Conservation (phyloP, 2,888 invertebrate species). For the Cryptocephalus primarius region DNA sequence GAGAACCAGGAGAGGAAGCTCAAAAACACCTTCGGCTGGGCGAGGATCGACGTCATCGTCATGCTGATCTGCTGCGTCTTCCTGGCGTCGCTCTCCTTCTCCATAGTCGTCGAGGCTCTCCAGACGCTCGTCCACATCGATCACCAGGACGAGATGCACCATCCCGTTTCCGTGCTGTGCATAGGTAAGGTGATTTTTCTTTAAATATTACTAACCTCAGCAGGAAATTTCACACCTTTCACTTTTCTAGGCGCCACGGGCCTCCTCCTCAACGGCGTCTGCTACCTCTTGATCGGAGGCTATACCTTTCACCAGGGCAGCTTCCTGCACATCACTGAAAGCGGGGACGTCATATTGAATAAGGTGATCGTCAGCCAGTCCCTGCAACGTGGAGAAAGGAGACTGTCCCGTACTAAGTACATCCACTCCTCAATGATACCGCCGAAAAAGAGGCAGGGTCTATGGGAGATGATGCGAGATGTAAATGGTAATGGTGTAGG, state of each 20-base stretch:
- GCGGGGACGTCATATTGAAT: slow-evolving; percentile 51
- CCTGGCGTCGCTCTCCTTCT: slow-evolving; percentile 72
- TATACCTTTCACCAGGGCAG: slow-evolving; percentile 64
- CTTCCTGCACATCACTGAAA: slow-evolving; percentile 52
- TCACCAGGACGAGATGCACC: slow-evolving; percentile 61
- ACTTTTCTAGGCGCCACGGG: slow-evolving; percentile 43
- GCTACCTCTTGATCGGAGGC: slow-evolving; percentile 73
- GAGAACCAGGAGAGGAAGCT: slow-evolving; percentile 49
- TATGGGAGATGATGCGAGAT: slow-evolving; percentile 46
- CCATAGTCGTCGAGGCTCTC: slow-evolving; percentile 67
- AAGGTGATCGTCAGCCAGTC: slow-evolving; percentile 38
- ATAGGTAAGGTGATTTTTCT: slow-evolving; percentile 39
- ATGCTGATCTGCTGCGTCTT: slow-evolving; percentile 73
- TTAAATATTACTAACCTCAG: neutral
- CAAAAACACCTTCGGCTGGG: slow-evolving; percentile 88
- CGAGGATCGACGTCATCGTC: slow-evolving; percentile 77
- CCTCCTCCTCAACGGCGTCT: slow-evolving; percentile 62
- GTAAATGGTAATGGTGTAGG: slow-evolving; percentile 33
- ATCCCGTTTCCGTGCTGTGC: slow-evolving; percentile 62
- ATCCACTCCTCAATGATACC: slow-evolving; percentile 17
- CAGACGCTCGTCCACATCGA: slow-evolving; percentile 69
- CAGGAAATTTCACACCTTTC: neutral
- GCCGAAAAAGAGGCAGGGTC: slow-evolving; percentile 43
- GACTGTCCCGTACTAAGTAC: slow-evolving; percentile 36
- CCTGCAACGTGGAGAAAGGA: slow-evolving; percentile 36